Conservation (phyloP, 2,888 invertebrate species). For the Drosophila kanekoi region DNA sequence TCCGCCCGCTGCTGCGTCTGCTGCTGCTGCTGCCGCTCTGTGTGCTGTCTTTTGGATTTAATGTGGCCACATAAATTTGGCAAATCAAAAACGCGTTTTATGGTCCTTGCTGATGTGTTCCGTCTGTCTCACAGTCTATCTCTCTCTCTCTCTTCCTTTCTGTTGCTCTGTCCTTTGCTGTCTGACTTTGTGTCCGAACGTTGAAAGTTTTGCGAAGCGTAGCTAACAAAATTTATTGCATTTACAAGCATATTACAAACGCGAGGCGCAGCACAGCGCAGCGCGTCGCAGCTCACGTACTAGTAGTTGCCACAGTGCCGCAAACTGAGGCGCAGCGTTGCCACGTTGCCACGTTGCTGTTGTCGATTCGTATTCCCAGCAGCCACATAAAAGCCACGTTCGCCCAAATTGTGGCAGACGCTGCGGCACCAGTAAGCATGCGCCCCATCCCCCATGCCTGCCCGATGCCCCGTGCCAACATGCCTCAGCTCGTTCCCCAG, state of each 20-base stretch:
- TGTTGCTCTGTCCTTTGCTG: slow-evolving; percentile 12
- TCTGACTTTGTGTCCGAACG: slow-evolving; percentile 45
- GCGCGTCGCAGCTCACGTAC: slow-evolving; percentile 45
- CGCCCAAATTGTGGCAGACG: slow-evolving; percentile 75
- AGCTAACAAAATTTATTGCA: slow-evolving; percentile 74
- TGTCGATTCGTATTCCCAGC: slow-evolving; percentile 62
- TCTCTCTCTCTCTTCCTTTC: neutral
- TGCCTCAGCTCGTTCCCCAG: slow-evolving; percentile 13
- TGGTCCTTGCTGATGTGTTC: slow-evolving; percentile 47
- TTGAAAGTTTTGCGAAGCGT: slow-evolving; percentile 42
- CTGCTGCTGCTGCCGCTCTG: neutral
- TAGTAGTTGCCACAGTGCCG: slow-evolving; percentile 37
- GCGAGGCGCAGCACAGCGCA: slow-evolving; percentile 30
- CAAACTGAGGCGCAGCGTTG: slow-evolving; percentile 28
- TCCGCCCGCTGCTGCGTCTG: slow-evolving; percentile 3
- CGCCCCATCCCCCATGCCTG: neutral
- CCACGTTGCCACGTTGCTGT: slow-evolving; percentile 21
- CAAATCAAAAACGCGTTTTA: slow-evolving; percentile 79
- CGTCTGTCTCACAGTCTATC: slow-evolving; percentile 37
- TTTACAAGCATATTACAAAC: slow-evolving; percentile 78
- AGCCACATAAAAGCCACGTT: slow-evolving; percentile 76
- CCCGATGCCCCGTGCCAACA: neutral
- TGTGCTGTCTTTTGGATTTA: slow-evolving; percentile 52
- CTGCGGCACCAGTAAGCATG: slow-evolving; percentile 56
- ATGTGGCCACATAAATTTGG: slow-evolving; percentile 76